Percentiles rank a stretch among this genome's conserved stretches.
Evolutionary conservation across 2,113 vertebrate genomes (phyloP).

Genomic region (Hepsetus odoe): DNA sequence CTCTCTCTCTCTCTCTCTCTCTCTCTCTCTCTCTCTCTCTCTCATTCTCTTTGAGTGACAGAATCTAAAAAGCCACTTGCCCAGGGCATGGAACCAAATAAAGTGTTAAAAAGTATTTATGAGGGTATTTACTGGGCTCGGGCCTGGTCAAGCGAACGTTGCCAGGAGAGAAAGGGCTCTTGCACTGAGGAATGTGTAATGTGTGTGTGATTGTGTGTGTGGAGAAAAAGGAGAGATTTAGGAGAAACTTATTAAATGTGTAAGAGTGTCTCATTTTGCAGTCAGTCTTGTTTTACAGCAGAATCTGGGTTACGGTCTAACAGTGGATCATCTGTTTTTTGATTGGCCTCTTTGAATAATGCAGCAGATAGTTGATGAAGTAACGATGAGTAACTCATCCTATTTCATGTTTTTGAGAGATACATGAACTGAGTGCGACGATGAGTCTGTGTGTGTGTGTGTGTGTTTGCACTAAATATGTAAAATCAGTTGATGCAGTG

Average conservation of each 20-base stretch:
- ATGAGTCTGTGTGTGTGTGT: slow-evolving; percentile 11
- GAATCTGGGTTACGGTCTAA: slow-evolving; percentile 64
- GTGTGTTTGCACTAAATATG: background rate
- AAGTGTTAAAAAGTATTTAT: slow-evolving; percentile 79
- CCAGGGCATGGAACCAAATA: slow-evolving; percentile 75
- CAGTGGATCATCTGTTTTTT: slow-evolving; percentile 67
- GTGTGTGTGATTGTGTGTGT: background rate
- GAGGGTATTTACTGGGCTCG: slow-evolving; percentile 70
- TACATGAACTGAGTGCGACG: background rate
- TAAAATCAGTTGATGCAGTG: background rate
- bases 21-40: slow-evolving; percentile 51
- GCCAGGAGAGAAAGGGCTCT: slow-evolving; percentile 67
- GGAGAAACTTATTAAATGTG: slow-evolving; percentile 64
- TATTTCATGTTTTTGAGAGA: slow-evolving; percentile 31
- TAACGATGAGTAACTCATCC: slow-evolving; percentile 37
- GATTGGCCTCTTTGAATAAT: background rate
- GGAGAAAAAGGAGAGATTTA: background rate
- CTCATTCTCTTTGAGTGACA: slow-evolving; percentile 62
- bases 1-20: too few relatives aligned
- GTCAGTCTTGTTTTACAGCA: slow-evolving; percentile 60
- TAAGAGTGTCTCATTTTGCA: slow-evolving; percentile 56
- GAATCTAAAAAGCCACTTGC: slow-evolving; percentile 66
- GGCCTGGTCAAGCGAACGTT: slow-evolving; percentile 66
- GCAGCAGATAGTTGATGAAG: background rate
- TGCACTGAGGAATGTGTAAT: slow-evolving; percentile 63